These are phyloP conservation scores for Enteromius thamalakanensis DNA, from an alignment of 2,797 vertebrate species.

Conservation along the genomic window DNA sequence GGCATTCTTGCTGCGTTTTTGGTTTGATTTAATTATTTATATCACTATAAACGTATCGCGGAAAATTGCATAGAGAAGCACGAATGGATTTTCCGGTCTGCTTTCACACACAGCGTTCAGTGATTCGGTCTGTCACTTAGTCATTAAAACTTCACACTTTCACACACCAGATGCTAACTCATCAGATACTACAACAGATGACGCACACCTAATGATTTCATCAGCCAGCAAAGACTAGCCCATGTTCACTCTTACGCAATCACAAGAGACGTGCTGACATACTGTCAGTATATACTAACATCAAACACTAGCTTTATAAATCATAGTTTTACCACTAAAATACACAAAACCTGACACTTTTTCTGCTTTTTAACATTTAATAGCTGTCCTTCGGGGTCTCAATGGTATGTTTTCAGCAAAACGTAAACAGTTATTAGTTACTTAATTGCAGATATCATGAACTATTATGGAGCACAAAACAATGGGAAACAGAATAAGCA, in stretches of 20 bases:
- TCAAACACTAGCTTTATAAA: background rate
- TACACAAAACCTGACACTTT: background rate
- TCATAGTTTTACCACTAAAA: background rate
- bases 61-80: background rate
- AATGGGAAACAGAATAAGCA: background rate
- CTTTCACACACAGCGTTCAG: background rate
- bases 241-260: background rate
- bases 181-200: conserved; percentile 3
- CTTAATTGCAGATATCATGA: background rate
- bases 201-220: conserved; percentile 20
- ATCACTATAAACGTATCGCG: too few relatives aligned
- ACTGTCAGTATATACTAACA: background rate
- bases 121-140: background rate
- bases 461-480: background rate
- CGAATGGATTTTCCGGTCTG: background rate
- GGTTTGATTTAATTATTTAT: background rate
- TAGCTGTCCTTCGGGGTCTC: too few relatives aligned
- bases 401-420: background rate
- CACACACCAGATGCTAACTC: background rate
- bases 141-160: background rate
- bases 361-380: background rate
- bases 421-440: background rate
- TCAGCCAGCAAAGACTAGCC: background rate
- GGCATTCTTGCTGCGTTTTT: background rate
- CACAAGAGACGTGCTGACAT: background rate